Evolutionary conservation across 2,888 invertebrate genomes (phyloP), one percentile per base, ranked within the genome.

Genomic region (Halocaridina rubra): DNA sequence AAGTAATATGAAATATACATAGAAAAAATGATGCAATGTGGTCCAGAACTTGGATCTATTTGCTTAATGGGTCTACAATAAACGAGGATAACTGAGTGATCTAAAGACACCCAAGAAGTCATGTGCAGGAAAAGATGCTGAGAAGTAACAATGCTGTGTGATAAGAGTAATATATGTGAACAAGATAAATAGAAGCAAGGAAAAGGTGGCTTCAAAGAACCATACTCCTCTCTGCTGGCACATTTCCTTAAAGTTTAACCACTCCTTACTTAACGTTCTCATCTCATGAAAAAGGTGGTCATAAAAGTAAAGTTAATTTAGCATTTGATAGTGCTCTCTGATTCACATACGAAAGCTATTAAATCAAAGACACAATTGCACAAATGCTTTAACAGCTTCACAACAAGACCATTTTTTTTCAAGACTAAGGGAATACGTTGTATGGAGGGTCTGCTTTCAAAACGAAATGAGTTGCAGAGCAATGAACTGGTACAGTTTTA

Each of bases 71-170:
- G 77, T 71, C 82, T 77, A 61, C 57, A 61, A 78, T 19, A 84
- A 77, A 69, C 30, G 78, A 19, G 46, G 77, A 61, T 19, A 53
- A 13, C 53, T 84, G 82, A 84, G 78, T 78, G 71, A 71, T 69
- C 57, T n/a, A 84, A 67, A 81, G 82, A 84, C 82, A 84, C 82
- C 82, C 82, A 84, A 84, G 82, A 84, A 84, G 82, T 61, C 82
- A 84, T 78, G 82, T 84, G 82, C 82, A 84, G 82, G 82, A 84
- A 84, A 61, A 84, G 59, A 78, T 84, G 82, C 78, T 67, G 57
- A 78, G n/a, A n/a, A n/a, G 78, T 84, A 77, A 84, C 61, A 53
- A 53, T 53, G 57, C 78, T 74, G 59, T 72, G 72, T 59, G 72
- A 61, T 29, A n/a, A 39, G 81, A 71, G 46, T 78, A 71, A 72